phyloP scores from a whole-genome alignment of 2,797 vertebrate genomes.

The Dicrostonyx torquatus region DNA sequence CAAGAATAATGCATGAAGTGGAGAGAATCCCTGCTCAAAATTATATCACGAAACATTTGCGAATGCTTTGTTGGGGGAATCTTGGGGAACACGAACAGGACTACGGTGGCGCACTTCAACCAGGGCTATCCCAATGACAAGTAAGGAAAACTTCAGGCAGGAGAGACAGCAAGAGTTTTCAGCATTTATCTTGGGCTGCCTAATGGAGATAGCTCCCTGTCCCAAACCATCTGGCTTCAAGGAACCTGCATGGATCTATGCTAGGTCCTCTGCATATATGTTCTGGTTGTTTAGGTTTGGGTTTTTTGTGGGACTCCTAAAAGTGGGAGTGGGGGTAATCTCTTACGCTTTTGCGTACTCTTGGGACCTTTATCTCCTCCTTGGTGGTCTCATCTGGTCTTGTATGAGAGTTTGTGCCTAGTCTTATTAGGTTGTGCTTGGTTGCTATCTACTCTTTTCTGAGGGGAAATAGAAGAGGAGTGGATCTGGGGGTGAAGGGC shows the following conservation, averaged over 20 bases:
- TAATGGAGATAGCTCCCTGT: not conserved
- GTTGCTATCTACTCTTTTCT: not conserved
- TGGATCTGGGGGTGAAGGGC: not conserved
- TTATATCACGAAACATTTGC: not conserved
- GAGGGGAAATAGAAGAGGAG: too few relatives aligned
- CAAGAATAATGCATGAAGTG: constrained; percentile 30
- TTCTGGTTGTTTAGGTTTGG: not conserved
- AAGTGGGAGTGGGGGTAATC: too few relatives aligned
- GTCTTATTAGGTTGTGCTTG: too few relatives aligned
- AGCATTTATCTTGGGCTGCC: not conserved
- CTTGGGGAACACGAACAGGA: not conserved
- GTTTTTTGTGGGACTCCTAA: not conserved
- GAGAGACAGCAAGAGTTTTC: not conserved
- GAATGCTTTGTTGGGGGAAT: not conserved
- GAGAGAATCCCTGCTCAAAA: not conserved
- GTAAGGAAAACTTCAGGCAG: not conserved
- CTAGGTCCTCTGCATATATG: not conserved
- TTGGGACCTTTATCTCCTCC: not conserved
- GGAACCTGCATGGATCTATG: not conserved
- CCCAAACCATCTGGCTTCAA: not conserved
- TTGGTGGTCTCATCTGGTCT: not conserved
- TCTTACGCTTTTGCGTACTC: not conserved
- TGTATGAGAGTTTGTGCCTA: not conserved
- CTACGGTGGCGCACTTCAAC: not conserved
- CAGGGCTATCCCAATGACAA: not conserved